Percentiles rank a stretch among this genome's conserved stretches.
phyloP scores from a whole-genome alignment of 2,888 invertebrate genomes.

The Nomada lathburiana region DNA sequence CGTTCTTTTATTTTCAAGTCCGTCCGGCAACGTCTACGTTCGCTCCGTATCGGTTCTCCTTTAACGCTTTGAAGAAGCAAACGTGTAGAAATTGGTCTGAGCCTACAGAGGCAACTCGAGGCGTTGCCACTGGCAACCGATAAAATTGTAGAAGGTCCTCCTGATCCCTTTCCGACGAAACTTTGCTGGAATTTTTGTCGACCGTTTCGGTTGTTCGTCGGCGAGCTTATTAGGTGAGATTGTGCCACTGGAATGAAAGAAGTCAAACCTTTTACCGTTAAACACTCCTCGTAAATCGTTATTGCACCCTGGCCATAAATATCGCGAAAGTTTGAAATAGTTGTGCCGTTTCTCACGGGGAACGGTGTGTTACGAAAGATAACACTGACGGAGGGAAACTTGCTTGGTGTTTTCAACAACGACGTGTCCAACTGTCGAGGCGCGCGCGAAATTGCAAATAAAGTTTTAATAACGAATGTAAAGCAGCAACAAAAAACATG shows the following conservation, averaged over 20 bases:
- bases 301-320: background rate
- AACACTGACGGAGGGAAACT: background rate
- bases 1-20: constrained; percentile 35
- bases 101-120: constrained; percentile 70
- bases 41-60: constrained; percentile 25
- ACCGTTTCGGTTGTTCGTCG: constrained; percentile 64
- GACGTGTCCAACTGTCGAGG: background rate
- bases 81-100: constrained; percentile 45
- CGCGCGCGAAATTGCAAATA: background rate
- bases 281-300: constrained; percentile 5
- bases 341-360: background rate
- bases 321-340: background rate
- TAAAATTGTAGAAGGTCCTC: constrained; percentile 75
- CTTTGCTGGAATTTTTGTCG: constrained; percentile 69
- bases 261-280: background rate
- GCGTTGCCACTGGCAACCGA: constrained; percentile 80
- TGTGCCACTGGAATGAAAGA: constrained; percentile 13
- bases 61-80: constrained; percentile 54
- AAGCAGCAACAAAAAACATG: too few species aligned
- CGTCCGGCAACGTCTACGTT: constrained; percentile 30
- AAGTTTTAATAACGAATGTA: background rate
- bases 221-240: constrained; percentile 59
- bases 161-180: constrained; percentile 69
- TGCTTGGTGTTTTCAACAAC: background rate
- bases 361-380: background rate